Conservation (phyloP, 2,888 invertebrate species). For the Arge pagana region DNA sequence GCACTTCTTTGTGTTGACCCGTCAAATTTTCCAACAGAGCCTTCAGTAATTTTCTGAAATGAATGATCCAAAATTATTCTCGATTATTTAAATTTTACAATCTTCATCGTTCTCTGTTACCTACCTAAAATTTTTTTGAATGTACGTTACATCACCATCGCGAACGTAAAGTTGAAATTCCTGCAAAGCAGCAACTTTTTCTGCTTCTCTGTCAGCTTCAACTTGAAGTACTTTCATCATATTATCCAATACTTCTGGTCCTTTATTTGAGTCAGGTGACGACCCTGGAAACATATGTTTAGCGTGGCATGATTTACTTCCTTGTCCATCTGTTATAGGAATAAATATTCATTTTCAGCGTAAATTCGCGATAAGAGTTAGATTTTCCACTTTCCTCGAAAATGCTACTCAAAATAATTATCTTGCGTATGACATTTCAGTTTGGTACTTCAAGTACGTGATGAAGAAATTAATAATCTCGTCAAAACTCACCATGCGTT, state of each 20-base stretch:
- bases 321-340: too few species aligned
- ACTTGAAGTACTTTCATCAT: constrained; percentile 49
- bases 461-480: background rate
- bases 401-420: too few species aligned
- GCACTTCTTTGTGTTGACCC: constrained; percentile 68
- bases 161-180: constrained; percentile 53
- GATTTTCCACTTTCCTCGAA: too few species aligned
- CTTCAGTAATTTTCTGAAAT: constrained; percentile 63
- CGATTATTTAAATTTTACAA: background rate
- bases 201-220: constrained; percentile 40
- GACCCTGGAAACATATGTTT: constrained; percentile 39
- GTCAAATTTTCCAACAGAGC: constrained; percentile 76
- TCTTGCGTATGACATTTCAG: too few species aligned
- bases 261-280: constrained; percentile 46
- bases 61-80: background rate
- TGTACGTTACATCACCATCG: constrained; percentile 49
- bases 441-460: too few species aligned
- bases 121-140: constrained; percentile 53
- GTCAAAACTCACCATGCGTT: constrained; percentile 44
- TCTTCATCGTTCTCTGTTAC: constrained; percentile 9
- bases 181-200: constrained; percentile 48
- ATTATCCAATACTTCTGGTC: constrained; percentile 52
- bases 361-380: too few species aligned
- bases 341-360: too few species aligned
- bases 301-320: too few species aligned